Evolutionary conservation across 2,888 invertebrate genomes (phyloP), one percentile per base, ranked within the genome.

Genomic region (Apodemia zela): DNA sequence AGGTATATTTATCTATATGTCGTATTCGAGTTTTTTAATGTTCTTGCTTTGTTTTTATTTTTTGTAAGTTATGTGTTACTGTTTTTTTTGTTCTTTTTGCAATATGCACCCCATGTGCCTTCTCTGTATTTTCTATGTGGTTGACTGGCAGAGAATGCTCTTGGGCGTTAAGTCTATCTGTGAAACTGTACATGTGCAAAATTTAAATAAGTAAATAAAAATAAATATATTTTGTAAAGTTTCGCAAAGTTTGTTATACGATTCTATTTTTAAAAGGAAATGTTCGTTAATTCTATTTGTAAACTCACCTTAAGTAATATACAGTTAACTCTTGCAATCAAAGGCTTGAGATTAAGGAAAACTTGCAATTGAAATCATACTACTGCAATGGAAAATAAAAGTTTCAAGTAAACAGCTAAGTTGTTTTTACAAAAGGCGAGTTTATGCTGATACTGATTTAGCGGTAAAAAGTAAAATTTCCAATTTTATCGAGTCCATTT

Each of bases 301-400:
- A 54, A 61, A 35, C 11, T 61, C 35, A 61, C 51, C 33, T 61
- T 51, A 35, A 54, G 51, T 21, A 54, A 61, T 49, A 54, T 45
- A 18, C 45, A 57, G 54, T 62, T 54, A 45, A 62, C 54, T 62
- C 29, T 57, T 42, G 57, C 42, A 29, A 57, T 42, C 62, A 57
- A 57, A 62, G 42, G 42, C 29, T 57, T 57, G 63, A 62, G 61
- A 66, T 68, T 65, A 66, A 65, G 65, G 61, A 58, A 67, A 66
- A 67, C 62, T 69, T 65, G 67, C 67, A 67, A 69, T 69, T 68
- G 65, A 69, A 69, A 66, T 69, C 67, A 66, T 69, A 63, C 65
- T 54, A 51, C 64, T 57, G 63, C 63, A 60, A 54, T 63, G 64
- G 66, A 61, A 64, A 63, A 66, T 33, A 59, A 21, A 62, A 62